Percentiles rank a stretch among this genome's conserved stretches.
Conservation (phyloP, 2,888 invertebrate genomes). For the Allophyes oxyacanthae region DNA sequence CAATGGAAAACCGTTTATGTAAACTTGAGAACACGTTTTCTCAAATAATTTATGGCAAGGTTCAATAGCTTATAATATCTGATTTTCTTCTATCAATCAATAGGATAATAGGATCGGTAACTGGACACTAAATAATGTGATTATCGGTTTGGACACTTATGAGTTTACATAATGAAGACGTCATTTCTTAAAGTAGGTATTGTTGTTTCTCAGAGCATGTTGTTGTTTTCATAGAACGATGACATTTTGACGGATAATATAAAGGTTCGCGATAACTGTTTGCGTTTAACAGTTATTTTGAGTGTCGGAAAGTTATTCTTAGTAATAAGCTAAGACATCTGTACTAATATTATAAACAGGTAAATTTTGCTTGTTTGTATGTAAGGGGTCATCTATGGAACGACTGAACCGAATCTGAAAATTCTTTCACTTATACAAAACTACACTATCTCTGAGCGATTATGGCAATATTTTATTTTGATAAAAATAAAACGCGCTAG, state of each 20-base stretch:
- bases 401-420: no score
- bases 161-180: conserved; percentile 17
- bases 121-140: conserved; percentile 39
- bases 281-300: neutral
- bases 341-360: no score
- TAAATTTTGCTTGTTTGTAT: no score
- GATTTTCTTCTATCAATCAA: conserved; percentile 40
- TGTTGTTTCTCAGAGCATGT: no score
- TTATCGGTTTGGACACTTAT: conserved; percentile 31
- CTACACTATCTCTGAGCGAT: no score
- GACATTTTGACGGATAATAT: neutral
- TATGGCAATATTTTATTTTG: no score
- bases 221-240: neutral
- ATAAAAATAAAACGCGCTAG: no score
- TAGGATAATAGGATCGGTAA: conserved; percentile 28
- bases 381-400: no score
- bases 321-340: no score
- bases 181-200: conserved; percentile 25
- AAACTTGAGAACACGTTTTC: conserved; percentile 12
- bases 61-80: conserved; percentile 17
- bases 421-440: no score
- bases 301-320: neutral
- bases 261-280: neutral
- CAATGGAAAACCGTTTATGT: conserved; percentile 22
- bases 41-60: conserved; percentile 44